Evolutionary conservation across 2,797 vertebrate species (phyloP).

Genomic region (Malacoraja senta): DNA sequence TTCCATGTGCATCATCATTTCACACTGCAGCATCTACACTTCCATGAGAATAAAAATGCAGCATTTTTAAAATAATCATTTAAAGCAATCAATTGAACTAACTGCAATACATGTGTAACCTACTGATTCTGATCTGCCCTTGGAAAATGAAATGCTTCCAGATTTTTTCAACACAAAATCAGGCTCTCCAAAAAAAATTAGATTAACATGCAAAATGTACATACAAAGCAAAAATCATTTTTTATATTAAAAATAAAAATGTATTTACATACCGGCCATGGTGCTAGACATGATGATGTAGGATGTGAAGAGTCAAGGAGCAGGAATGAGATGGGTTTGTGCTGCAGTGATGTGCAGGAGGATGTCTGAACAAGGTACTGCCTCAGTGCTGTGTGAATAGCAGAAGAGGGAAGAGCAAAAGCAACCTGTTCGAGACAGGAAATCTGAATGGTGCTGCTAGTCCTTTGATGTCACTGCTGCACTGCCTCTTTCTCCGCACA

Average conservation of each 20-base stretch:
- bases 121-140: neutral
- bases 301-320: slow-evolving; percentile 18
- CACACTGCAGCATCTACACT: neutral
- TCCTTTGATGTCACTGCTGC: slow-evolving; percentile 31
- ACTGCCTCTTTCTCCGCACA: slow-evolving; percentile 21
- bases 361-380: slow-evolving; percentile 35
- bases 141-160: neutral
- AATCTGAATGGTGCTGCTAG: neutral
- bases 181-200: neutral
- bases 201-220: neutral
- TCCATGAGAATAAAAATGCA: neutral
- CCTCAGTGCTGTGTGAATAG: neutral
- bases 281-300: slow-evolving; percentile 33
- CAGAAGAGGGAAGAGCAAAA: slow-evolving; percentile 6
- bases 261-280: slow-evolving; percentile 16
- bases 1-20: neutral
- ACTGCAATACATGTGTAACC: neutral
- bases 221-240: neutral
- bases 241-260: neutral
- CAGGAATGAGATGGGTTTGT: slow-evolving; percentile 28
- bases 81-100: neutral
- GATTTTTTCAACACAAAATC: neutral
- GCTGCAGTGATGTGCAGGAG: slow-evolving; percentile 34
- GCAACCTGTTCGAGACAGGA: slow-evolving; percentile 7
- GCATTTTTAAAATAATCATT: neutral